Conservation (phyloP, 2,797 vertebrate species). For the Jordanella pulchra region DNA sequence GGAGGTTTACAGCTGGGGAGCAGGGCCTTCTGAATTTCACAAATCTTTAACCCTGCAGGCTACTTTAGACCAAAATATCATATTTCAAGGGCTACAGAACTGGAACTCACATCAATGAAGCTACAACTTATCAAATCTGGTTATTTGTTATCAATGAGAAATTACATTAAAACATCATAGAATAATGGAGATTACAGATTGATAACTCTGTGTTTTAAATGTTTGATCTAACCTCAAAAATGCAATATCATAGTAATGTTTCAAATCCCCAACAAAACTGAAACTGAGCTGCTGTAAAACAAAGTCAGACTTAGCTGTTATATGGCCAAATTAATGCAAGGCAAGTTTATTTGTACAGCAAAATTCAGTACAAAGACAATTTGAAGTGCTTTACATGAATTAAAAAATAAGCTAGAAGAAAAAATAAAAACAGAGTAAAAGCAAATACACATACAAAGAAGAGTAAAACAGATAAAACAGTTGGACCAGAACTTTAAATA, state of each 20-base stretch:
- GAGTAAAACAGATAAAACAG: too few species aligned
- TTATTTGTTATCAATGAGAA: neutral
- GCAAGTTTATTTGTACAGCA: too few species aligned
- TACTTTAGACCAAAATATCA: neutral
- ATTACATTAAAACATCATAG: neutral
- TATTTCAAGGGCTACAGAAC: neutral
- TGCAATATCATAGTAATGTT: neutral
- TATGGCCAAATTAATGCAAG: too few species aligned
- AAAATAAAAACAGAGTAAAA: too few species aligned
- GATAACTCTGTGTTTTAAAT: neutral
- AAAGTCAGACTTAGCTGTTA: neutral
- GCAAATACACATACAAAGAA: too few species aligned
- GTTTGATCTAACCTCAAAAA: neutral
- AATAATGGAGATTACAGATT: neutral
- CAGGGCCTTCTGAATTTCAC: conserved; percentile 12
- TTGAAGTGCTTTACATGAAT: too few species aligned
- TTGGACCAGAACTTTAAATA: too few species aligned
- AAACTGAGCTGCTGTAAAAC: neutral
- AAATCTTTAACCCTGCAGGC: neutral
- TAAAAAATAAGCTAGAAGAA: too few species aligned
- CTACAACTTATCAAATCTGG: neutral
- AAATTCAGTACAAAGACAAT: too few species aligned
- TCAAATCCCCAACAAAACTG: neutral
- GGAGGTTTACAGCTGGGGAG: conserved; percentile 46
- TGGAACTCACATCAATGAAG: neutral